phyloP scores from a whole-genome alignment of 2,797 vertebrate species.

The Macropus fuliginosus region DNA sequence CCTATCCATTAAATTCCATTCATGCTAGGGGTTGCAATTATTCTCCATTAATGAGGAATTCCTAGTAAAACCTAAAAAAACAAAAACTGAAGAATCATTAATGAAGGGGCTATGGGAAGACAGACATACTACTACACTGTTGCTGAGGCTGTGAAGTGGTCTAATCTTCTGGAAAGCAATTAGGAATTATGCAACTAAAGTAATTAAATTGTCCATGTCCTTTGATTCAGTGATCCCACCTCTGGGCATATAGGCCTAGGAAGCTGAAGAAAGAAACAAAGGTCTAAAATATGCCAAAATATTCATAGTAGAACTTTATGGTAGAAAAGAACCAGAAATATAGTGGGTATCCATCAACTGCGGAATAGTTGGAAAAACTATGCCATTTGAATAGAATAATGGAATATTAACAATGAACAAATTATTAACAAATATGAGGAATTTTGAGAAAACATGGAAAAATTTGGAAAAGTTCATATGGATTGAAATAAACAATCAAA shows the following conservation, averaged over 20 bases:
- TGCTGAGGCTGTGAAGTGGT: background rate
- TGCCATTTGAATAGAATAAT: background rate
- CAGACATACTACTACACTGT: background rate
- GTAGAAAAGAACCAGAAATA: background rate
- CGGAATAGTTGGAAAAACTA: background rate
- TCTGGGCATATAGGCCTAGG: background rate
- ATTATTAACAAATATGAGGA: background rate
- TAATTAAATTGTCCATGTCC: background rate
- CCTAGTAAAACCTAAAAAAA: background rate
- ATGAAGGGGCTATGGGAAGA: background rate
- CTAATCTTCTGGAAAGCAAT: background rate
- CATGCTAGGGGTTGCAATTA: background rate
- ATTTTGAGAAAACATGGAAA: background rate
- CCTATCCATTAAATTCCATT: background rate
- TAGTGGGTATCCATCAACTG: background rate
- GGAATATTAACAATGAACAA: background rate
- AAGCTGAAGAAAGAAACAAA: background rate
- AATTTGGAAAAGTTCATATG: background rate
- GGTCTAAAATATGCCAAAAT: background rate
- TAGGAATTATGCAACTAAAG: background rate
- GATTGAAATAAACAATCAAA: background rate
- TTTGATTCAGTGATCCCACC: background rate
- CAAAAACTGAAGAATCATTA: background rate
- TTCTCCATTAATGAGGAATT: background rate
- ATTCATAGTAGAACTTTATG: background rate